Evolutionary conservation across 2,797 vertebrate species (phyloP).

Genomic region (Carapus acus): DNA sequence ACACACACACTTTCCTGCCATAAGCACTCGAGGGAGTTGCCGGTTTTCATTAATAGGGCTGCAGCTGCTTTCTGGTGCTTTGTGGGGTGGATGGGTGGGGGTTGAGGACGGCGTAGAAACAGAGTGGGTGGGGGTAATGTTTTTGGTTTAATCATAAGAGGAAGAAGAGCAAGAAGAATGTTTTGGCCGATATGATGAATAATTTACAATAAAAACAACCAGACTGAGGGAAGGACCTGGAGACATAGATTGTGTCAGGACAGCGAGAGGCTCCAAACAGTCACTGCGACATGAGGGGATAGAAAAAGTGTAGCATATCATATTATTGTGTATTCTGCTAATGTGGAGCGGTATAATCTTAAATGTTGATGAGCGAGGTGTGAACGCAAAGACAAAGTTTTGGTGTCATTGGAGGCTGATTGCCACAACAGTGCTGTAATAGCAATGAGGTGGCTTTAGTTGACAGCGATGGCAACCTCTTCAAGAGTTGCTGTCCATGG

Average conservation of each 20-base stretch:
- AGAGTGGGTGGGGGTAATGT: conserved; percentile 28
- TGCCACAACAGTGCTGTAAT: too few relatives aligned
- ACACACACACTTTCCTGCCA: conserved; percentile 18
- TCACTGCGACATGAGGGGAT: conserved; percentile 1
- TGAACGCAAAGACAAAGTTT: conserved; percentile 5
- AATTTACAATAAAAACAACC: conserved; percentile 21
- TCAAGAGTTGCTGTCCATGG: too few relatives aligned
- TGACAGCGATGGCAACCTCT: too few relatives aligned
- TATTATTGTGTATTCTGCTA: background rate
- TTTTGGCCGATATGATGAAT: conserved; percentile 16
- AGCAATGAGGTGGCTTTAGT: too few relatives aligned
- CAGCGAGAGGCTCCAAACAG: background rate
- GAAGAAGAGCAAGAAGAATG: conserved; percentile 5
- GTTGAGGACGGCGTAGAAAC: conserved; percentile 4
- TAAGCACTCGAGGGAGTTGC: conserved; percentile 44
- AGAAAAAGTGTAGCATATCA: background rate
- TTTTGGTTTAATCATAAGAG: conserved; percentile 23
- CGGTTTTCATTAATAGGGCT: conserved; percentile 56
- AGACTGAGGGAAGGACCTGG: background rate
- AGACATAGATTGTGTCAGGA: background rate
- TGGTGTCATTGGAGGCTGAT: too few relatives aligned
- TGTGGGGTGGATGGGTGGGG: conserved; percentile 5
- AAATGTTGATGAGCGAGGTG: background rate
- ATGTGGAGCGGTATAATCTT: too few relatives aligned
- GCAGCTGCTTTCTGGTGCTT: conserved; percentile 44